Evolutionary conservation across 2,888 invertebrate genomes (phyloP).

Genomic region (Aporophyla nigra): DNA sequence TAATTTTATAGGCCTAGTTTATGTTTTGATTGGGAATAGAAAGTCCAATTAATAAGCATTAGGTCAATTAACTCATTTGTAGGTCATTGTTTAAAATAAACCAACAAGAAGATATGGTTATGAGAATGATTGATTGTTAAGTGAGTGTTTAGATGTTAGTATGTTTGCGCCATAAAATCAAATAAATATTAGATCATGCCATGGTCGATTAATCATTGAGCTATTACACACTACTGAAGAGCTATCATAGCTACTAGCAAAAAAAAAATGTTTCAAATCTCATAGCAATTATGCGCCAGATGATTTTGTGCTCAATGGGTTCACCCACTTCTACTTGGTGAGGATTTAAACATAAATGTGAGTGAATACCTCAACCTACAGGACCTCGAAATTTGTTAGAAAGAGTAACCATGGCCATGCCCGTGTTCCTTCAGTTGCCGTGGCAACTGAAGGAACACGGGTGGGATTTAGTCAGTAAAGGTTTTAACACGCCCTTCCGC

Average conservation of each 20-base stretch:
- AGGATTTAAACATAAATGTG: too few relatives aligned
- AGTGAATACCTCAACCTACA: too few relatives aligned
- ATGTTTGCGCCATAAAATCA: conserved; percentile 26
- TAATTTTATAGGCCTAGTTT: not conserved
- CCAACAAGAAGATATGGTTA: not conserved
- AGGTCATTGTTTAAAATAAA: not conserved
- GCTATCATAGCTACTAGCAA: not conserved
- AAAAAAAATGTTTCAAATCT: not conserved
- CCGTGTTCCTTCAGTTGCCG: too few relatives aligned
- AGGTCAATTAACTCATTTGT: not conserved
- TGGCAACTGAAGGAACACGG: too few relatives aligned
- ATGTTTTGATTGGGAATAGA: not conserved
- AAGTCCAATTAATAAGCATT: not conserved
- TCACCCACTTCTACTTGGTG: too few relatives aligned
- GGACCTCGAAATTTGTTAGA: too few relatives aligned
- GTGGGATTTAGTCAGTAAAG: too few relatives aligned
- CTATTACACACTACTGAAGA: not conserved
- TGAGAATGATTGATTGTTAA: conserved; percentile 30
- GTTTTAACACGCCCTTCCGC: too few relatives aligned
- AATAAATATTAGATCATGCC: not conserved
- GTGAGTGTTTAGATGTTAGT: conserved; percentile 1
- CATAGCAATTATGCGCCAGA: not conserved
- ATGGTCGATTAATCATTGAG: conserved; percentile 19
- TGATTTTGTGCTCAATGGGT: not conserved
- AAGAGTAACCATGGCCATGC: too few relatives aligned